Base-by-base conservation (phyloP, 1,140 invertebrate species). In the Halesus radiatus region DNA sequence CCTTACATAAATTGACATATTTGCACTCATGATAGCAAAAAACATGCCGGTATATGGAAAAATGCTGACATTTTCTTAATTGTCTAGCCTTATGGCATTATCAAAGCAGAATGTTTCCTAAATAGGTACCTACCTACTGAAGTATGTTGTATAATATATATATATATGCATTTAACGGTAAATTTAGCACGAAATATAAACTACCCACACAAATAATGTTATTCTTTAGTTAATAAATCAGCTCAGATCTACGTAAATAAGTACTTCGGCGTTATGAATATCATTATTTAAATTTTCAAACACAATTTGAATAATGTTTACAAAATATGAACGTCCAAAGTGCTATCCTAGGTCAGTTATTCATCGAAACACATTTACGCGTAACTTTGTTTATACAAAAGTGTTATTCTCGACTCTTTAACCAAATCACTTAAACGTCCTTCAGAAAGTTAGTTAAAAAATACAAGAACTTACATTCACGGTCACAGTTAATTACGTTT, bases 401-500 rank as follows among this genome's bases (percentile, higher is more conserved):
- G n/a, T n/a, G n/a, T 22, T 18, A 56, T 7, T 18, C 54, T 56
- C 8, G 54, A 18, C n/a, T 56, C 20, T 64, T 64, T 22, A 64
- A 64, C 23, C 18, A 20, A 50, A 50, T 70, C 66, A 70, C 66
- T 70, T 13, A 0, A 70, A 70, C 37, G 66, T 70, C 37, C n/a
- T 45, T 23, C 62, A 16, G 66, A 70, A 64, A 70, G 66, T 45
- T 20, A 20, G 32, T 45, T 50, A 70, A 23, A 32, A 74, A 29
- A 29, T 26, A 54, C 26, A 26, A 45, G 53, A 74, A 74, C 50
- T 74, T 74, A 74, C 70, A 74, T 54, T 74, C 70, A 56, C 70
- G 52, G 52, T 54, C 70, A 56, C 70, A 54, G 15, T 54, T 29
- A 29, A 53, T 29, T 26, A 29, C 50, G 22, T 29, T 56, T 74